phyloP scores from a whole-genome alignment of 2,888 invertebrate genomes.

The Crossocerus cetratus region DNA sequence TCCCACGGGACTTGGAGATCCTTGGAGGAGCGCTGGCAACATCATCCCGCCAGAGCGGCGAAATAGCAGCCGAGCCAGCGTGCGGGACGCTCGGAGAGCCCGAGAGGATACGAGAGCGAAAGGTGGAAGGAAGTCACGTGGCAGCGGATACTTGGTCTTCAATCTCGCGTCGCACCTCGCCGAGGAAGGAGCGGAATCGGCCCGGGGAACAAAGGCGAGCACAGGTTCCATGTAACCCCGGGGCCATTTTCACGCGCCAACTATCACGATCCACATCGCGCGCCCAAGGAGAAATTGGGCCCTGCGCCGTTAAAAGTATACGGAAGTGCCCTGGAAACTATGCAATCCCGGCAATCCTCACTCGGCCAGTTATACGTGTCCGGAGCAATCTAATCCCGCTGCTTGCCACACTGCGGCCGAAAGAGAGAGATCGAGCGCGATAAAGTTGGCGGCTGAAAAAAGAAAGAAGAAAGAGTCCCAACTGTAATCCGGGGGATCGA shows the following conservation, averaged over 20 bases:
- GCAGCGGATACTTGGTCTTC: conserved; percentile 52
- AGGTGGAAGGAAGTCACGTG: conserved; percentile 42
- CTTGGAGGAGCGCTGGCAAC: conserved; percentile 26
- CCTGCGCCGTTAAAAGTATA: no score
- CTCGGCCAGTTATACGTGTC: not conserved
- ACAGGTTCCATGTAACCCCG: conserved; percentile 26
- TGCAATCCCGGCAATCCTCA: not conserved
- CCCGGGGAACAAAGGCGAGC: conserved; percentile 43
- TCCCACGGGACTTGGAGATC: conserved; percentile 49
- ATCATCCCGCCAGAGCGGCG: conserved; percentile 19
- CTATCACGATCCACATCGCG: conserved; percentile 10
- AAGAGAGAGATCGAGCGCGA: not conserved
- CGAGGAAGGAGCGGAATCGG: conserved; percentile 41
- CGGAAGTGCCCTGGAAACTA: no score
- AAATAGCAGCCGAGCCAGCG: conserved; percentile 20
- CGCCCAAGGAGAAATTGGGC: no score
- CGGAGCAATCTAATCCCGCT: not conserved
- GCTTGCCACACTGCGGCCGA: not conserved
- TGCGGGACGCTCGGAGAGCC: no score
- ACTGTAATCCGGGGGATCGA: not conserved
- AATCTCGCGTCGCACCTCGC: conserved; percentile 24
- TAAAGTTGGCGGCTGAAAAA: not conserved
- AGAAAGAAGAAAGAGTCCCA: no score
- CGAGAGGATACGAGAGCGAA: conserved; percentile 1
- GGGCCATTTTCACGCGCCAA: conserved; percentile 46